Percentiles rank a stretch among this genome's conserved stretches.
These are phyloP conservation scores for Aurelia coerulea DNA, from an alignment of 30 jellyfish, hydroid and myxozoan genomes.

Conservation along the genomic window DNA sequence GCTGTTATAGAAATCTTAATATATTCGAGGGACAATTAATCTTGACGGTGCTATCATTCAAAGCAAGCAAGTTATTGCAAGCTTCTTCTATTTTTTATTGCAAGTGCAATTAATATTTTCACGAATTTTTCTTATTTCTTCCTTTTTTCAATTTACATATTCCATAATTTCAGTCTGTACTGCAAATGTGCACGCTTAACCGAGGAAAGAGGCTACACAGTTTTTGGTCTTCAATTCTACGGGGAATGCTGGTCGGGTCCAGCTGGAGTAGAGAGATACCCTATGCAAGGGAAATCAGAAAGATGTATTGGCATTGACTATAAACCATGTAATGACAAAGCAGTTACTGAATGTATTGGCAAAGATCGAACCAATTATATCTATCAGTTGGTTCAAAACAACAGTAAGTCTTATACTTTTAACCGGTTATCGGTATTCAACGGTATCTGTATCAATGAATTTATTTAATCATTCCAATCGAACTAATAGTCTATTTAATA, in stretches of 20 bases:
- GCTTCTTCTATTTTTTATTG: too few species aligned
- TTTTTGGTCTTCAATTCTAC: constrained; percentile 92
- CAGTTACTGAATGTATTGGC: constrained; percentile 92
- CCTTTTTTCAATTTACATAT: too few species aligned
- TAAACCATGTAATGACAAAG: constrained; percentile 71
- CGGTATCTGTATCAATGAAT: neutral
- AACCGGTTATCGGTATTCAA: neutral
- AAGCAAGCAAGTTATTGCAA: too few species aligned
- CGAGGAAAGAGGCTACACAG: constrained; percentile 58
- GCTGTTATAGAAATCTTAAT: too few species aligned
- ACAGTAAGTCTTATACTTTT: constrained; percentile 20
- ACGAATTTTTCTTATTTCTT: too few species aligned
- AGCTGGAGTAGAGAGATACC: constrained; percentile 42
- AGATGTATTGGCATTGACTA: constrained; percentile 87
- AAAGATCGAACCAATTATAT: constrained; percentile 83
- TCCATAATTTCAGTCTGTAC: constrained; percentile 67
- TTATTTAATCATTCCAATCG: neutral
- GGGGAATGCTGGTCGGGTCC: constrained; percentile 99
- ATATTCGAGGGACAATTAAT: too few species aligned
- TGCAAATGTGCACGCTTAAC: constrained; percentile 88
- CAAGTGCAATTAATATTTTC: too few species aligned
- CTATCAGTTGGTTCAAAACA: constrained; percentile 55
- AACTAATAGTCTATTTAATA: too few species aligned
- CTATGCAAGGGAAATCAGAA: constrained; percentile 80
- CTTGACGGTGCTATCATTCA: too few species aligned